A percentile compares a stretch with the other conserved stretches of the same genome.
These are phyloP conservation scores for Sphaeramia orbicularis DNA, from an alignment of 2,797 vertebrate species.

Conservation along the genomic window DNA sequence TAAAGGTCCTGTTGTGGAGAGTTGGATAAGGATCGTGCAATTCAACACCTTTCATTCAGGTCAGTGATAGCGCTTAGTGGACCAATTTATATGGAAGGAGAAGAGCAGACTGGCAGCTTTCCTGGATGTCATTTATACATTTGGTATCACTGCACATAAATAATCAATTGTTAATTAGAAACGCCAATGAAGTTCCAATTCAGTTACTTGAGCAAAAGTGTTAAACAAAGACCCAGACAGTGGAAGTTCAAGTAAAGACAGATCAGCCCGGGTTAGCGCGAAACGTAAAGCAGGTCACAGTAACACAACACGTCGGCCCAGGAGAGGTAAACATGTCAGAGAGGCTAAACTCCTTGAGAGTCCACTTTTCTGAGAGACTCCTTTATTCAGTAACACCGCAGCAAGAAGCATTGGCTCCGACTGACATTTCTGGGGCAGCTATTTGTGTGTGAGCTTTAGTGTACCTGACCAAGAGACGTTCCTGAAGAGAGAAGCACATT, in stretches of 20 bases:
- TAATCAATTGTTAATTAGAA: conserved; percentile 37
- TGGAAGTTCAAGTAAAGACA: conserved; percentile 34
- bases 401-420: conserved; percentile 49
- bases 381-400: conserved; percentile 53
- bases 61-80: neutral
- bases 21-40: conserved; percentile 28
- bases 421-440: conserved; percentile 79
- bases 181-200: too few relatives aligned
- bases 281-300: conserved; percentile 43
- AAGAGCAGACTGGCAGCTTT: neutral
- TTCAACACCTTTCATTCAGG: conserved; percentile 40
- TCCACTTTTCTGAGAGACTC: conserved; percentile 50
- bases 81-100: neutral
- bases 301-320: conserved; percentile 1
- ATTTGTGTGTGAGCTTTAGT: conserved; percentile 13
- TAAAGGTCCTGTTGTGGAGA: conserved; percentile 16
- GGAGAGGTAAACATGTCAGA: conserved; percentile 60
- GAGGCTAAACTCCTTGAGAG: conserved; percentile 51
- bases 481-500: conserved; percentile 20
- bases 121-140: conserved; percentile 23
- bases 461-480: conserved; percentile 28
- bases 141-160: conserved; percentile 16
- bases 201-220: too few relatives aligned
- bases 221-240: too few relatives aligned
- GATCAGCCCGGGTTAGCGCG: conserved; percentile 54